These are phyloP conservation scores for Alentia gelatinosa DNA, from an alignment of 2,888 invertebrate species.

Conservation along the genomic window DNA sequence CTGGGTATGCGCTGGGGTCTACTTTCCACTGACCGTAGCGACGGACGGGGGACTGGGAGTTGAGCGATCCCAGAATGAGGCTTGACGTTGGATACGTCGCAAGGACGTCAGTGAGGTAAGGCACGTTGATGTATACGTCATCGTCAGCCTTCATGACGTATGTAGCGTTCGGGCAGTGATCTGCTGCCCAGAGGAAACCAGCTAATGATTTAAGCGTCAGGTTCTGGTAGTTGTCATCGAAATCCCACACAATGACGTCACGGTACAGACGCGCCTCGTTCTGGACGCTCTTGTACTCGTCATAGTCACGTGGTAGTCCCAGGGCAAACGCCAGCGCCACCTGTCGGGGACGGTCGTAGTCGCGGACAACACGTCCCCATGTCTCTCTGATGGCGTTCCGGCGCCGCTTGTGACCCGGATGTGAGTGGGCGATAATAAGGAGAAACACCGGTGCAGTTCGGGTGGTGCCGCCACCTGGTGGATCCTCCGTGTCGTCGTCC, in stretches of 20 bases:
- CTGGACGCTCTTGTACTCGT: slow-evolving; percentile 8
- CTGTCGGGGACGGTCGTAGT: background rate
- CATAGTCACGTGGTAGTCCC: background rate
- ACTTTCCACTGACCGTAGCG: slow-evolving; percentile 54
- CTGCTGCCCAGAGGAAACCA: slow-evolving; percentile 16
- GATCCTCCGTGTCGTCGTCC: background rate
- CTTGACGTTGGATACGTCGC: background rate
- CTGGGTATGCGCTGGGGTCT: background rate
- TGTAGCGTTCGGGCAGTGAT: slow-evolving; percentile 6
- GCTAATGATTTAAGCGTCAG: slow-evolving; percentile 42
- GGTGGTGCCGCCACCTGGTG: background rate
- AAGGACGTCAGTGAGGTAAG: background rate
- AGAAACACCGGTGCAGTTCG: background rate
- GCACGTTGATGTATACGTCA: slow-evolving; percentile 50
- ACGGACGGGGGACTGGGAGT: background rate
- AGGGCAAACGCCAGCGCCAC: slow-evolving; percentile 12
- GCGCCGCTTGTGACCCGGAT: slow-evolving; percentile 16
- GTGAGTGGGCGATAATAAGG: slow-evolving; percentile 45
- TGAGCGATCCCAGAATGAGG: slow-evolving; percentile 35
- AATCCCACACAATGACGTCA: slow-evolving; percentile 39
- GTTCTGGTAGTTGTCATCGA: slow-evolving; percentile 44
- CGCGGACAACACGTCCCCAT: slow-evolving; percentile 23
- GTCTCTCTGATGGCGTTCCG: slow-evolving; percentile 49
- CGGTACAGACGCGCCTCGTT: slow-evolving; percentile 35
- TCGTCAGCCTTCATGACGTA: slow-evolving; percentile 50